Base-by-base conservation (phyloP, 2,888 invertebrate genomes). In the Spodoptera picta region DNA sequence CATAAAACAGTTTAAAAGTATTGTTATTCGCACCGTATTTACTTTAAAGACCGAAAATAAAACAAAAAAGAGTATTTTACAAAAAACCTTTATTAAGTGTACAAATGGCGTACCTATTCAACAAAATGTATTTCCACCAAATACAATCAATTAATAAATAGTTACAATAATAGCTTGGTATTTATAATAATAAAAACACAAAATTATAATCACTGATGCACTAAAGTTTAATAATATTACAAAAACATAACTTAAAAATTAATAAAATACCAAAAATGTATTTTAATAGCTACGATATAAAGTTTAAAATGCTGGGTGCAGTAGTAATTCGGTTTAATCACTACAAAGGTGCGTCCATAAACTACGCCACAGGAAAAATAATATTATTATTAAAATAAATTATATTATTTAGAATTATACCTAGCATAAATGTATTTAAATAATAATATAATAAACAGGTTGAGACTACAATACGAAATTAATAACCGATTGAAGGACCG, bases 261-360 rank as follows among this genome's bases (percentile, higher is more conserved):
- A 55, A 71, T 67, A 65, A 68, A 77, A 77, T 75, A 78, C 69
- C 12, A 77, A 77, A 75, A 74, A 74, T 74, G 74, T 76, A 74
- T 77, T 72, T 77, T 68, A 58, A 53, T 59, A 53, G 36, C 36
- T 36, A 36, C 36, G 36, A 55, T 61, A 66, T 58, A 56, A 66
- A 50, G 73, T 57, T 66, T 75, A 68, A 76, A 76, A 77, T 77
- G 76, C 76, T 66, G 72, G 65, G 65, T 61, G 56, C 49, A 56
- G 60, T 64, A 68, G 60, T 71, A 65, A 74, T 67, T 62, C 60
- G 49, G 60, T 58, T 14, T 23, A 43, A 62, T 68, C 49, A 77
- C 61, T 73, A 66, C 65, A 60, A 61, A 49, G 69, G 60, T 51
- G 11, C 5, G 53, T 74, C 71, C 77, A 77, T 74, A 74, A 74